Conservation (phyloP, 92 coral and sea anemone species). For the Epizoanthus illoricatus region DNA sequence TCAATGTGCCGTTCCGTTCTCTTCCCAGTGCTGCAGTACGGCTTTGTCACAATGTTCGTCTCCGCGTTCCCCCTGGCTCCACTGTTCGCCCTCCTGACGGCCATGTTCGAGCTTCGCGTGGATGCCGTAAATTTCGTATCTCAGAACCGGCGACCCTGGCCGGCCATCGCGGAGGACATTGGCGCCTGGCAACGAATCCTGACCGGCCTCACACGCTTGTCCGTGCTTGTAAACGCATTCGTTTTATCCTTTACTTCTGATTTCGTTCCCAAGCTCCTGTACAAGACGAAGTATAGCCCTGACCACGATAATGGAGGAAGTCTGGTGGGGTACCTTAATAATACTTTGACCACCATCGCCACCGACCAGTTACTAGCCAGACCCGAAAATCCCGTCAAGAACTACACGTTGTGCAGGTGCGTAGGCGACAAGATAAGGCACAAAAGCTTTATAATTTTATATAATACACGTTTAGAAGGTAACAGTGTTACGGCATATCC, state of each 20-base stretch:
- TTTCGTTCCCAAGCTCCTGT: constrained; percentile 78
- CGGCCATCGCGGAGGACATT: constrained; percentile 84
- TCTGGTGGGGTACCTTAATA: constrained; percentile 66
- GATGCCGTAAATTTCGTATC: constrained; percentile 94
- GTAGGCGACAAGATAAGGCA: neutral
- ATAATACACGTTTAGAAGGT: too few species aligned
- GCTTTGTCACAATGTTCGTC: constrained; percentile 97
- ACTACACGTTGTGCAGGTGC: constrained; percentile 27
- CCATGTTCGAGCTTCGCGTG: constrained; percentile 78
- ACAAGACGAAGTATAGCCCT: constrained; percentile 60
- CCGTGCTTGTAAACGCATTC: constrained; percentile 75
- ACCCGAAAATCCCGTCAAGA: constrained; percentile 49
- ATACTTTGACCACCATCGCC: constrained; percentile 63
- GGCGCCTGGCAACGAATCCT: constrained; percentile 83
- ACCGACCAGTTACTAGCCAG: constrained; percentile 40
- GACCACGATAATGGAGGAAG: constrained; percentile 64
- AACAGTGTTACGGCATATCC: too few species aligned
- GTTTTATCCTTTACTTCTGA: constrained; percentile 82
- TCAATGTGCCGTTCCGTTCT: neutral
- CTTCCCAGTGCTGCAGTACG: constrained; percentile 82
- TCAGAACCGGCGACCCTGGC: constrained; percentile 84
- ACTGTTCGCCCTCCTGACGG: constrained; percentile 82
- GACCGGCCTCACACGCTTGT: constrained; percentile 59
- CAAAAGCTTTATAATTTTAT: too few species aligned
- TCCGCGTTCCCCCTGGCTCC: constrained; percentile 97